Percentiles rank a stretch among this genome's conserved stretches.
phyloP scores from a whole-genome alignment of 2,113 vertebrate species.

The Myocastor coypus region DNA sequence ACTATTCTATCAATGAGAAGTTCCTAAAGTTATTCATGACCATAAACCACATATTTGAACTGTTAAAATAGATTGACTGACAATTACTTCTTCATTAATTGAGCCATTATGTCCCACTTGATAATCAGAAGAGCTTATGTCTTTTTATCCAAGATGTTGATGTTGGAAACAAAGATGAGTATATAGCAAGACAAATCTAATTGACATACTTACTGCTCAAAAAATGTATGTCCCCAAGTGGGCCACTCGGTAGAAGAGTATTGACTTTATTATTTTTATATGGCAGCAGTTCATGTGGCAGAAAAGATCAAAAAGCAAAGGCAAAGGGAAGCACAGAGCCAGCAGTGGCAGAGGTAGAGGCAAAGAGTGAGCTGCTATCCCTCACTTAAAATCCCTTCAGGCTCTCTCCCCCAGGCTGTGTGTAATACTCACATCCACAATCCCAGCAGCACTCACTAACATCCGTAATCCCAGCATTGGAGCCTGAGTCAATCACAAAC shows the following conservation, averaged over 20 bases:
- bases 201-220: neutral
- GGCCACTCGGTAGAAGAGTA: neutral
- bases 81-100: neutral
- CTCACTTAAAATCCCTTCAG: too few species aligned
- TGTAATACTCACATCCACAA: too few species aligned
- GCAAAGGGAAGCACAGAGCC: too few species aligned
- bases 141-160: neutral
- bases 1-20: neutral
- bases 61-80: neutral
- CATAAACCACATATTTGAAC: neutral
- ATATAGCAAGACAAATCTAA: neutral
- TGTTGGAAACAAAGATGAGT: neutral
- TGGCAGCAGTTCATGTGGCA: too few species aligned
- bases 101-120: neutral
- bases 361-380: too few species aligned
- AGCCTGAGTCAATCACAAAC: too few species aligned
- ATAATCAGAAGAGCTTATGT: neutral
- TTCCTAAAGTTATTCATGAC: neutral
- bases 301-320: too few species aligned
- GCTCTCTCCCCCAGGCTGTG: too few species aligned
- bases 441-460: too few species aligned
- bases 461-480: too few species aligned
- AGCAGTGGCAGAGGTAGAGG: too few species aligned
- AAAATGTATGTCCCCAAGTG: neutral
- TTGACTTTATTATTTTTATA: neutral